Conservation (phyloP, 1,140 invertebrate genomes). For the Aphelenchoides besseyi region DNA sequence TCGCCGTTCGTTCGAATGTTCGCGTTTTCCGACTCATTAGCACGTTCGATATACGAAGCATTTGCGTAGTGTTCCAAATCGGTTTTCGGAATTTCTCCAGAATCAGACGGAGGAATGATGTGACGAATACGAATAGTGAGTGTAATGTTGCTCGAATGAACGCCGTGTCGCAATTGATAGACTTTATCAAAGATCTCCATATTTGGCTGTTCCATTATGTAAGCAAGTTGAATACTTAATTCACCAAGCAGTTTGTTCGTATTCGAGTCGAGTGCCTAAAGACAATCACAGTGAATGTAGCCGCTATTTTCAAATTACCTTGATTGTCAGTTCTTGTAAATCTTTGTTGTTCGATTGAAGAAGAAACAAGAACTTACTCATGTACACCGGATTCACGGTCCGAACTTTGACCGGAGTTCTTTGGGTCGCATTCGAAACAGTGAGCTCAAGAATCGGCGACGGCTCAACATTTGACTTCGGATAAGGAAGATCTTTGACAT, state of each 20-base stretch:
- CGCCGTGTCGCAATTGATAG: constrained; percentile 52
- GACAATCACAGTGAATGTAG: constrained; percentile 7
- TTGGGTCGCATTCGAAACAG: constrained; percentile 50
- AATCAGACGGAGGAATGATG: constrained; percentile 13
- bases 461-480: constrained; percentile 57
- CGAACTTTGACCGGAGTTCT: constrained; percentile 57
- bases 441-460: constrained; percentile 58
- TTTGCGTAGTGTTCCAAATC: constrained; percentile 32
- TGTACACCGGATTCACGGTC: constrained; percentile 49
- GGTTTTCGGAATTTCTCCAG: constrained; percentile 5
- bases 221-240: constrained; percentile 44
- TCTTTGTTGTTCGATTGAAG: neutral
- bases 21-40: constrained; percentile 19
- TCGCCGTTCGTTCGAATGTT: neutral
- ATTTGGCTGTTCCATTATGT: constrained; percentile 51
- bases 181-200: constrained; percentile 57
- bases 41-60: constrained; percentile 53
- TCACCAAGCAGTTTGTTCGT: constrained; percentile 51
- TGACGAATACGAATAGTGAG: constrained; percentile 49
- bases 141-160: constrained; percentile 56
- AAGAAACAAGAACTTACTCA: constrained; percentile 26
- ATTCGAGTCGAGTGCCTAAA: constrained; percentile 57
- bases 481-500: constrained; percentile 37
- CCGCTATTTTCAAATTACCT: neutral
- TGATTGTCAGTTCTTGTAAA: constrained; percentile 17